phyloP scores from a whole-genome alignment of 2,113 vertebrate genomes.

The Tychaedon coryphoeus region DNA sequence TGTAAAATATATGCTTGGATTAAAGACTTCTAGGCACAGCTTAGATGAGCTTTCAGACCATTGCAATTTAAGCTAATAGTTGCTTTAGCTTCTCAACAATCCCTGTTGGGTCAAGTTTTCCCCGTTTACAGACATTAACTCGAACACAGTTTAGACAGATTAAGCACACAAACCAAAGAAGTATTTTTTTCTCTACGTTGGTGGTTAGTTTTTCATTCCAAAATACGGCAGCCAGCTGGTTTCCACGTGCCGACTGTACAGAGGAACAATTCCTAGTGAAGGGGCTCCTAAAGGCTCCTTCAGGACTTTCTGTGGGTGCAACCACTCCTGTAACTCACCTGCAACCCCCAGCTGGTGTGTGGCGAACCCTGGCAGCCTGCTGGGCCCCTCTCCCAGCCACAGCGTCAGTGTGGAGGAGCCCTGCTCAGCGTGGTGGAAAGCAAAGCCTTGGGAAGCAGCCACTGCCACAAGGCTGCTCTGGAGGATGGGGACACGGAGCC shows the following conservation, averaged over 20 bases:
- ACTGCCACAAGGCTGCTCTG: constrained; percentile 75
- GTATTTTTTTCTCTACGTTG: accelerated
- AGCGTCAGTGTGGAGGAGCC: constrained; percentile 77
- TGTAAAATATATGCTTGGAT: not conserved
- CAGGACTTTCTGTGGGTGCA: accelerated
- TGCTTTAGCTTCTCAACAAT: not conserved
- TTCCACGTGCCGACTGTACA: accelerated
- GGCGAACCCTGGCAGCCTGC: constrained; percentile 82
- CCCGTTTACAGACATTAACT: not conserved
- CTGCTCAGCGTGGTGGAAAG: constrained; percentile 84
- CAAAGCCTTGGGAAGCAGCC: constrained; percentile 84
- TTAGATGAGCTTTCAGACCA: not conserved
- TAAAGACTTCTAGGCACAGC: not conserved
- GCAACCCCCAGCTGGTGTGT: constrained; percentile 93
- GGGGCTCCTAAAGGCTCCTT: not conserved
- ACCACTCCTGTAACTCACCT: constrained; percentile 67
- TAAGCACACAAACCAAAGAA: not conserved
- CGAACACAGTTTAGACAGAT: not conserved
- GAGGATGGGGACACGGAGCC: constrained; percentile 86
- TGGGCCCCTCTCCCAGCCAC: constrained; percentile 84
- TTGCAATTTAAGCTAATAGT: not conserved
- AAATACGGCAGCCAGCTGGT: not conserved
- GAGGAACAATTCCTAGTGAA: not conserved
- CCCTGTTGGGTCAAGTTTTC: not conserved
- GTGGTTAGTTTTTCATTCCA: not conserved